Percentiles rank a stretch among this genome's conserved stretches.
phyloP scores from a whole-genome alignment of 1,140 invertebrate species.

The Globodera ellingtonae region DNA sequence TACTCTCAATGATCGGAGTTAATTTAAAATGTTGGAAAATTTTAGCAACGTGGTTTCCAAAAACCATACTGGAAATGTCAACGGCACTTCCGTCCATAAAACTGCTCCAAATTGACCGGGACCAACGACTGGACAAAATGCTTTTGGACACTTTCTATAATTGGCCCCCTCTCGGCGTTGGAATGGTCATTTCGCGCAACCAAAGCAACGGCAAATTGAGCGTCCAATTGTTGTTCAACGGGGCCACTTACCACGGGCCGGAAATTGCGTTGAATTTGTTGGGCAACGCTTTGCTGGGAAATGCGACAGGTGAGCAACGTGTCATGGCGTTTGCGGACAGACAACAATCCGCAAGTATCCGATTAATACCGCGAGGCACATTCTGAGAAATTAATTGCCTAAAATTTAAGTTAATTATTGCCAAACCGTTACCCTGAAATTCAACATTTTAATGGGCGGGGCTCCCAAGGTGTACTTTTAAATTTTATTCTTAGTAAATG shows the following conservation, averaged over 20 bases:
- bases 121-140: not conserved
- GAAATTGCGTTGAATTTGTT: conserved; percentile 11
- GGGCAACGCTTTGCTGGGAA: conserved; percentile 21
- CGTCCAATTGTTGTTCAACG: conserved; percentile 1
- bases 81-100: not conserved
- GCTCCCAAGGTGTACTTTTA: no score
- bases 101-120: not conserved
- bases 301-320: conserved; percentile 4
- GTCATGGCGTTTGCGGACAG: no score
- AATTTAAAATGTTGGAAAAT: not conserved
- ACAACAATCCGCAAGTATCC: no score
- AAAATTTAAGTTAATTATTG: no score
- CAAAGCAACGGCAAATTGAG: not conserved
- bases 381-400: no score
- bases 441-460: no score
- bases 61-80: not conserved
- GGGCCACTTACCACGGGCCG: not conserved
- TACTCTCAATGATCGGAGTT: not conserved
- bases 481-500: no score
- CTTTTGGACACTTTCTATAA: not conserved
- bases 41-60: not conserved
- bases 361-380: no score
- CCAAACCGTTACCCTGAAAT: no score
- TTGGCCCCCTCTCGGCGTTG: conserved; percentile 1
- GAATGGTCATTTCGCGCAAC: not conserved